These are phyloP conservation scores for Heteromyza rotundicornis DNA, from an alignment of 2,888 invertebrate species.

Conservation along the genomic window DNA sequence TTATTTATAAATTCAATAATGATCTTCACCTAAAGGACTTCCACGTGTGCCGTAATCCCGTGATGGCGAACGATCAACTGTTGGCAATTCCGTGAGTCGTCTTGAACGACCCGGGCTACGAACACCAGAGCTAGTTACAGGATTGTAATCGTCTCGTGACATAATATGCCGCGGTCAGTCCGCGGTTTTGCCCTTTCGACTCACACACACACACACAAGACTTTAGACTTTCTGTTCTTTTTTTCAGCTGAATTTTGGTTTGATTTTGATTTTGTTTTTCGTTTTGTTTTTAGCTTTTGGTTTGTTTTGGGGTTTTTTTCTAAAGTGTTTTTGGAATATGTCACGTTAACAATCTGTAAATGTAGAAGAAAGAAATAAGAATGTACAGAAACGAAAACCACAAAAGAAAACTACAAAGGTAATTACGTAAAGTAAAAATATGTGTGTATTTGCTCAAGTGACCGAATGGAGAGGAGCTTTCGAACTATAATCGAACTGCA, in stretches of 20 bases:
- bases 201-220: slow-evolving; percentile 4
- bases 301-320: slow-evolving; percentile 6
- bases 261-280: neutral
- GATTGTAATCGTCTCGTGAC: slow-evolving; percentile 65
- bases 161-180: slow-evolving; percentile 63
- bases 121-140: slow-evolving; percentile 72
- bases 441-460: no score
- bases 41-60: slow-evolving; percentile 74
- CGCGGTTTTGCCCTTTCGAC: slow-evolving; percentile 53
- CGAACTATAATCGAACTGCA: no score
- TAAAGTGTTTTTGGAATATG: slow-evolving; percentile 7
- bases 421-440: no score
- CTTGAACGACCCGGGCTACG: slow-evolving; percentile 67
- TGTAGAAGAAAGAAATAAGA: slow-evolving; percentile 26
- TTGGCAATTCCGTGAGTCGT: slow-evolving; percentile 78
- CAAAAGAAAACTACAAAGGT: no score
- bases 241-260: neutral
- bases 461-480: no score
- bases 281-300: neutral
- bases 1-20: neutral
- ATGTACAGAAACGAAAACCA: neutral
- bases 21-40: slow-evolving; percentile 65
- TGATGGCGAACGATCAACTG: slow-evolving; percentile 89
- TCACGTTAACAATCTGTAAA: slow-evolving; percentile 30
- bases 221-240: slow-evolving; percentile 3